Base-by-base conservation (phyloP, 2,113 vertebrate species). In the Microtus richardsoni region DNA sequence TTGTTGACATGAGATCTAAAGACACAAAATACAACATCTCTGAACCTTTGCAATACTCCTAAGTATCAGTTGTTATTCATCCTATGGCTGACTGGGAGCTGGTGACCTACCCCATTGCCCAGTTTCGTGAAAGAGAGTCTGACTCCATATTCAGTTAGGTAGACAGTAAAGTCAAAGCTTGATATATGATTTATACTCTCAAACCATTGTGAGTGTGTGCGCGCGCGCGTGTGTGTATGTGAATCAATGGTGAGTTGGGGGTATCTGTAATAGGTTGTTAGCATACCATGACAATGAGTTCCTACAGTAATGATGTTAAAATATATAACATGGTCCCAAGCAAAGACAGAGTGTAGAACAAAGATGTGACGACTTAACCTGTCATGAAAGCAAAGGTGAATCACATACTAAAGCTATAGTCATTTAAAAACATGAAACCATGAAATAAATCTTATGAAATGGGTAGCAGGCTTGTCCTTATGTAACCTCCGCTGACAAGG, bases 381-480 rank as follows among this genome's bases (percentile, higher is more conserved):
- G 70, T 84, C 82, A 82, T 44, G 22, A 91, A 91, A 84, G 30
- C n/a, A 77, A 89, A 82, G 47, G 49, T 49, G 70, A 10, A 47
- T 2, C 30, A 22, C 33, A 39, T n/a, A 77, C n/a, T 49, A 84
- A 64, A 89, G 26, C 2, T 89, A 77, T 70, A 89, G 66, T 77
- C 5, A 82, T 41, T 94, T 54, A 39, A 89, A 78, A 95, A 39
- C 24, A 78, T 82, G 60, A 75, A 89, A 66, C 28, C 21, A 41
- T 88, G 75, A 87, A 83, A 82, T 30, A 87, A 73, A 77, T 84
- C 62, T 47, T 93, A 66, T 60, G 74, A 85, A 62, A 82, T 47
- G 24, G 24, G 19, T 26, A 21, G 41, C 75, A 64, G 70, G 4
- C 3, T 93, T 54, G 24, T 82, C 70, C 8, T 85, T 66, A 47